Percentiles rank a stretch among this genome's conserved stretches.
Evolutionary conservation across 2,113 vertebrate genomes (phyloP).

Genomic region (Phylloscopus trochiloides): DNA sequence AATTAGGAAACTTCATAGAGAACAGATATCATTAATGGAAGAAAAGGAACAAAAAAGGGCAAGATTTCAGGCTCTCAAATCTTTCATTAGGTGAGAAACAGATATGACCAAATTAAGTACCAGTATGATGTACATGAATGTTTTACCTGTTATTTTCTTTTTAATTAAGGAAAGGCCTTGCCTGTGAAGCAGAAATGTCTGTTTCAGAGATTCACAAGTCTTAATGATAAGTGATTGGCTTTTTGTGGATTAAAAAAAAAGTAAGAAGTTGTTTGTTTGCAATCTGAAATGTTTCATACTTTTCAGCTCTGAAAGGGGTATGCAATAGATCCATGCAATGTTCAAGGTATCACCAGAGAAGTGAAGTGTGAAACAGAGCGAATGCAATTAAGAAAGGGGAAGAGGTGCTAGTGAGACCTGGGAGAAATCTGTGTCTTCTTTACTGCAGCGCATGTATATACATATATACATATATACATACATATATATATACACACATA

Average conservation of each 20-base stretch:
- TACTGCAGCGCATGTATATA: no score
- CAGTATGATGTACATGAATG: not conserved
- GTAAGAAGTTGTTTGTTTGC: not conserved
- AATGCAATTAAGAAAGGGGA: not conserved
- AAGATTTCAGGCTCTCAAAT: not conserved
- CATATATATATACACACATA: no score
- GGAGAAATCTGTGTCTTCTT: not conserved
- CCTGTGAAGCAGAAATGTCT: not conserved
- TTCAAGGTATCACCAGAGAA: not conserved
- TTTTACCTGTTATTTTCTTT: not conserved
- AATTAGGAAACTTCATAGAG: not conserved
- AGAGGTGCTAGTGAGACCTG: not conserved
- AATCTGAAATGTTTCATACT: not conserved
- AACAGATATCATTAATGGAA: not conserved
- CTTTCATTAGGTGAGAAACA: not conserved
- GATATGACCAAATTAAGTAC: not conserved
- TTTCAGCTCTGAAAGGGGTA: not conserved
- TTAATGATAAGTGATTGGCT: not conserved
- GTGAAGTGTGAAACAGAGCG: not conserved
- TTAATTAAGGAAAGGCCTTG: not conserved
- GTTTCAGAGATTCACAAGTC: not conserved
- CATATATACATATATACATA: no score
- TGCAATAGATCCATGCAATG: no score
- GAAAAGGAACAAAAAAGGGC: not conserved
- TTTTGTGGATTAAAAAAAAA: not conserved